Conservation (phyloP, 2,888 invertebrate species). For the Trissolcus brochymenae region DNA sequence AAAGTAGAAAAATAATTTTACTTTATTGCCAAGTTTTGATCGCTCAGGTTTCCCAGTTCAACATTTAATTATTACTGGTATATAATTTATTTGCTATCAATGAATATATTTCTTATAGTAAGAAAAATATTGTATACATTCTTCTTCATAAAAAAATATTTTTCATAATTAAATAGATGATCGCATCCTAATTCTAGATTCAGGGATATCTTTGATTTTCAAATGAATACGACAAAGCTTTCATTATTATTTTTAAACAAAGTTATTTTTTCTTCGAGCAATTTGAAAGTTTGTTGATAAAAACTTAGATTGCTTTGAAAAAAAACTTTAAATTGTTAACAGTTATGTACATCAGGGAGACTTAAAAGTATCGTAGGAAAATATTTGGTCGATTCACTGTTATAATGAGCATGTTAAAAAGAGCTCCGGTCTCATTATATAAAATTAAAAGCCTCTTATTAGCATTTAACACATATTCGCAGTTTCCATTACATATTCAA, state of each 20-base stretch:
- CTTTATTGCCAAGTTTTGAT: slow-evolving; percentile 28
- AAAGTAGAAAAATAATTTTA: slow-evolving; percentile 26
- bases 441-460: slow-evolving; percentile 14
- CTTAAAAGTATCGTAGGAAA: slow-evolving; percentile 22
- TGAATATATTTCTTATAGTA: not conserved
- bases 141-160: not conserved
- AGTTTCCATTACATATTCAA: too few relatives aligned
- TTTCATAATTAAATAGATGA: slow-evolving; percentile 1
- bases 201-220: too few relatives aligned
- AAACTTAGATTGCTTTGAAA: not conserved
- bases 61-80: not conserved
- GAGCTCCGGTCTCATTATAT: not conserved
- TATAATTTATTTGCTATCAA: slow-evolving; percentile 5
- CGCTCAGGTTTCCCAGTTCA: not conserved
- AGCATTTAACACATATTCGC: not conserved
- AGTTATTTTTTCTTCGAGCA: too few relatives aligned
- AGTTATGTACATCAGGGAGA: slow-evolving; percentile 22
- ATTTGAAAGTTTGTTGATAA: not conserved
- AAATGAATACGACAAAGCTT: too few relatives aligned
- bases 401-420: not conserved
- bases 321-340: too few relatives aligned
- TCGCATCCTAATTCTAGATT: too few relatives aligned
- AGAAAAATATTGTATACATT: not conserved
- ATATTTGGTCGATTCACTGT: slow-evolving; percentile 32
- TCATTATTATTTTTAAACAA: too few relatives aligned